Conservation (phyloP, 2,888 invertebrate species). For the Cryptus armator region DNA sequence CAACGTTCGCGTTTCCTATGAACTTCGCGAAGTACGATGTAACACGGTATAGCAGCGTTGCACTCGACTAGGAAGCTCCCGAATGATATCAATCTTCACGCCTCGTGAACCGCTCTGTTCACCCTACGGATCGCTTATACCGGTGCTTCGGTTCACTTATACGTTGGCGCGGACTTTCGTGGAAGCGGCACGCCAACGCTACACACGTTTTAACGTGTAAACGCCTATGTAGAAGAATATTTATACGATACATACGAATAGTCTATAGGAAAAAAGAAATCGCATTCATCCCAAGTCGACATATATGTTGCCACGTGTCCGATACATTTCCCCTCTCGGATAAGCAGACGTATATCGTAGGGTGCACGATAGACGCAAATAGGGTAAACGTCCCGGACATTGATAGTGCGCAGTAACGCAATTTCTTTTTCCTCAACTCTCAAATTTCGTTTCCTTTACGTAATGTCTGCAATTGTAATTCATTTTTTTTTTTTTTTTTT, state of each 20-base stretch:
- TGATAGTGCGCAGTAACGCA: slow-evolving; percentile 4
- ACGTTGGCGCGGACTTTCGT: slow-evolving; percentile 18
- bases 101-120: slow-evolving; percentile 34
- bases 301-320: slow-evolving; percentile 42
- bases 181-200: slow-evolving; percentile 13
- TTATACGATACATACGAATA: slow-evolving; percentile 8
- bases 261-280: neutral
- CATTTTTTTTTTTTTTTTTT: neutral
- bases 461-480: neutral
- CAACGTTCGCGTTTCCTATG: neutral
- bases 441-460: neutral
- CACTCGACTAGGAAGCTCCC: slow-evolving; percentile 27
- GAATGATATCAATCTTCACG: slow-evolving; percentile 44
- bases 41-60: slow-evolving; percentile 37
- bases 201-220: neutral
- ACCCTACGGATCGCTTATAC: slow-evolving; percentile 66
- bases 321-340: neutral
- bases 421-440: neutral
- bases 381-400: slow-evolving; percentile 22
- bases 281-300: slow-evolving; percentile 19
- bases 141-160: slow-evolving; percentile 29
- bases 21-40: slow-evolving; percentile 37
- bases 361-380: slow-evolving; percentile 7
- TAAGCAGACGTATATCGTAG: neutral
- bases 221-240: neutral